Evolutionary conservation across 2,797 vertebrate species (phyloP).

Genomic region (Simalia tracyae): DNA sequence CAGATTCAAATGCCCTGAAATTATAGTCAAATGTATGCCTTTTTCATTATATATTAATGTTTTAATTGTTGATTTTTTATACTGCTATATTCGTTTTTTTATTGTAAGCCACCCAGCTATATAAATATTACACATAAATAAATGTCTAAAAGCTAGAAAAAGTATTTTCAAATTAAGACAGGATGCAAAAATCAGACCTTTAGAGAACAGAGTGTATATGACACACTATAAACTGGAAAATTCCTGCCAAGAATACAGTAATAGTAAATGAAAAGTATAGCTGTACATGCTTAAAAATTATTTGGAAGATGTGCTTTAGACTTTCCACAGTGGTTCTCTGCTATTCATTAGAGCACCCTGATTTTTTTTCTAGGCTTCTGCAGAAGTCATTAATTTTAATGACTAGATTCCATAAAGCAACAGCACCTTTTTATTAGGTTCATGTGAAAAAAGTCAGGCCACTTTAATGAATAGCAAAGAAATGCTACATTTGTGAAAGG

Average conservation of each 20-base stretch:
- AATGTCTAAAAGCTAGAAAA: neutral
- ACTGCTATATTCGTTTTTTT: neutral
- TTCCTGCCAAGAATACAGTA: neutral
- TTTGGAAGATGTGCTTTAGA: neutral
- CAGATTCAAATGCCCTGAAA: constrained; percentile 89
- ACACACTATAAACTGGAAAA: neutral
- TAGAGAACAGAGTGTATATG: neutral
- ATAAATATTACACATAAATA: neutral
- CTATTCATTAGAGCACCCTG: too few relatives aligned
- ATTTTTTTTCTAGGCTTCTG: too few relatives aligned
- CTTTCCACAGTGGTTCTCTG: too few relatives aligned
- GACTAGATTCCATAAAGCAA: too few relatives aligned
- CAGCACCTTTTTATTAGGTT: too few relatives aligned
- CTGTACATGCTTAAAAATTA: neutral
- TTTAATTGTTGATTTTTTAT: neutral
- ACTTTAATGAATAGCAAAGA: too few relatives aligned
- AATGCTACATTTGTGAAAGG: too few relatives aligned
- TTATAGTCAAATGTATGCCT: neutral
- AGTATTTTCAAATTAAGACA: neutral
- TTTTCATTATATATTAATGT: neutral
- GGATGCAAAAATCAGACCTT: neutral
- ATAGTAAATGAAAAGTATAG: neutral
- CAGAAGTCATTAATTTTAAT: too few relatives aligned
- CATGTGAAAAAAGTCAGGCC: too few relatives aligned
- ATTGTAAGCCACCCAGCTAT: neutral